Evolutionary conservation across 2,113 vertebrate genomes (phyloP), one percentile per base, ranked within the genome.

Genomic region (Chamaea fasciata): DNA sequence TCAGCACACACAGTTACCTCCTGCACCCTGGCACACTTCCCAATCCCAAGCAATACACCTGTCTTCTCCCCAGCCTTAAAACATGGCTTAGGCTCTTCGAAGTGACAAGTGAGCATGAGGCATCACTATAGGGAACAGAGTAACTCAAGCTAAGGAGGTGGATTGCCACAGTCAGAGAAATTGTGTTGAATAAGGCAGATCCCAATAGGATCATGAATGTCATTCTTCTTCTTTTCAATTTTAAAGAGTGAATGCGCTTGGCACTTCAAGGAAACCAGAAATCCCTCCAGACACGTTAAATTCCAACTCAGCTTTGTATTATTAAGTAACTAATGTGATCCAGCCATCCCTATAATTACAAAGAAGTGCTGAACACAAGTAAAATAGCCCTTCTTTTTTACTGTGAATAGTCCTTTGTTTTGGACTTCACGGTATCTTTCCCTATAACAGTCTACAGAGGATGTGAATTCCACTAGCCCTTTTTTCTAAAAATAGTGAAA

Each of bases 241-340:
- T 76, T 67, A 41, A 96, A 49, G n/a, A 80, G 5, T 65, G 37
- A 73, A 50, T n/a, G 55, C 1, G 0, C 39, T n/a, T 87, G 76
- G 82, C 0, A 4, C 17, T 88, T 94, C 68, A 83, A 86, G 89
- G 89, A 96, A 96, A 79, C 69, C 47, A 94, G 55, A 96, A 97
- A 83, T 94, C 90, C 92, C 92, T 67, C 33, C 64, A 83, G 89
- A 83, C 68, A 33, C 1, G 3, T 63, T 74, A 39, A 88, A 86
- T 55, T 93, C 83, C 60, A 74, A n/a, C 15, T 65, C 70, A 77
- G 74, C 55, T 90, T 95, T 88, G 63, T 89, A 35, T 74, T 77
- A 93, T 71, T 96, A 91, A 89, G 49, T 83, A 83, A 70, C 55
- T 83, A 77, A 63, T 62, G 63, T 15, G 47, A 92, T 86, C 71